A percentile compares a stretch with the other conserved stretches of the same genome.
Evolutionary conservation across 30 jellyfish, hydroid and myxozoan genomes (phyloP).

Genomic region (Euphysa ruthae): DNA sequence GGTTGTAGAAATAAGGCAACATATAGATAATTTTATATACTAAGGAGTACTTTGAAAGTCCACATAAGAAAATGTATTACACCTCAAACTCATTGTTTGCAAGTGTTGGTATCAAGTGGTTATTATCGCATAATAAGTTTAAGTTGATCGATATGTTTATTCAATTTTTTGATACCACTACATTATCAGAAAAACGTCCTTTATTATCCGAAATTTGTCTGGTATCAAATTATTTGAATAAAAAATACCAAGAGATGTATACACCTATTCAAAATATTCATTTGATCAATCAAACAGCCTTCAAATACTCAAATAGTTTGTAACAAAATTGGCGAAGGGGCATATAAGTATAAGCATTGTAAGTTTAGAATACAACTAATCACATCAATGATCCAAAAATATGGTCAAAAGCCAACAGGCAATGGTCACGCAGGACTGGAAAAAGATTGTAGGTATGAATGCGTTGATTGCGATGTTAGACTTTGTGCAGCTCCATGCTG

Average conservation of each 20-base stretch:
- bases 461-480: neutral
- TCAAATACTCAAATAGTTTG: too few species aligned
- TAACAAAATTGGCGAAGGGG: too few species aligned
- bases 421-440: too few species aligned
- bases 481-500: neutral
- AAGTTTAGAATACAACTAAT: neutral
- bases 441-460: neutral
- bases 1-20: neutral
- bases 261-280: neutral
- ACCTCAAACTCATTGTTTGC: neutral
- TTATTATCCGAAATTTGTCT: neutral
- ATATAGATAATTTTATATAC: too few species aligned
- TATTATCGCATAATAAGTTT: neutral
- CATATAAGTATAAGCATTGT: too few species aligned
- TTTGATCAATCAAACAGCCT: neutral
- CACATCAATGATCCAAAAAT: neutral
- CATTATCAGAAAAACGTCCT: neutral
- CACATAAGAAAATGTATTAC: neutral
- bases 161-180: neutral
- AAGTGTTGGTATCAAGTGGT: neutral
- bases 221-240: neutral
- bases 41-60: neutral
- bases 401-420: neutral
- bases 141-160: neutral
- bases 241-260: neutral